Conservation (phyloP, 2,888 invertebrate genomes). For the Catocala sponsa region DNA sequence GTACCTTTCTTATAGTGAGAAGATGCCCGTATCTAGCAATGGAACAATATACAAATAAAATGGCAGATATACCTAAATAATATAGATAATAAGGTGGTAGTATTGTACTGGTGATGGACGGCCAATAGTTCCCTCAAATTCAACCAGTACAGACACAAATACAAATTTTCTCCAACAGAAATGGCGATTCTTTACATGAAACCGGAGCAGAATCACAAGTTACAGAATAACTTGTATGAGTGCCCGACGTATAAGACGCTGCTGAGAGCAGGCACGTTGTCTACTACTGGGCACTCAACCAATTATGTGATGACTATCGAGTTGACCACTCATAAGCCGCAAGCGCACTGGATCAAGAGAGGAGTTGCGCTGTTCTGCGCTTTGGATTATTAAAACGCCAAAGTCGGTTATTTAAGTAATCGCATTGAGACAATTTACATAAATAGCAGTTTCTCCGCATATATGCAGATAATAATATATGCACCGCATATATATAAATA, state of each 20-base stretch:
- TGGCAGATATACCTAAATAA: no score
- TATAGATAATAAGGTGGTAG: no score
- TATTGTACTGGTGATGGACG: no score
- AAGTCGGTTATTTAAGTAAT: no score
- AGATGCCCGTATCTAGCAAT: no score
- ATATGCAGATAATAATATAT: no score
- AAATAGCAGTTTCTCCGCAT: no score
- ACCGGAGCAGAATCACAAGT: slow-evolving; percentile 89
- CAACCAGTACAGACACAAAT: slow-evolving; percentile 1
- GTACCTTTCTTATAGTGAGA: no score
- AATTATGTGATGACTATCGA: slow-evolving; percentile 94
- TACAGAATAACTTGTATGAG: slow-evolving; percentile 86
- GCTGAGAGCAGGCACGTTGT: slow-evolving; percentile 91
- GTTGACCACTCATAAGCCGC: slow-evolving; percentile 89
- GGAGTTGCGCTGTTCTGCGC: slow-evolving; percentile 94
- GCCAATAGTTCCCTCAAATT: no score
- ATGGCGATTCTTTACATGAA: slow-evolving; percentile 91
- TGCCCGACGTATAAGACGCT: slow-evolving; percentile 94
- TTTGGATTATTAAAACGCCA: slow-evolving; percentile 78
- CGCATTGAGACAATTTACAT: no score
- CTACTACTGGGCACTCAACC: slow-evolving; percentile 94
- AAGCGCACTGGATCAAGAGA: slow-evolving; percentile 92
- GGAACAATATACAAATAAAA: no score
- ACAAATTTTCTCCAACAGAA: slow-evolving; percentile 70
- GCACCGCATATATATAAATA: no score